These are phyloP conservation scores for Cynopterus brachyotis DNA, from an alignment of 2,113 vertebrate species.

Conservation along the genomic window DNA sequence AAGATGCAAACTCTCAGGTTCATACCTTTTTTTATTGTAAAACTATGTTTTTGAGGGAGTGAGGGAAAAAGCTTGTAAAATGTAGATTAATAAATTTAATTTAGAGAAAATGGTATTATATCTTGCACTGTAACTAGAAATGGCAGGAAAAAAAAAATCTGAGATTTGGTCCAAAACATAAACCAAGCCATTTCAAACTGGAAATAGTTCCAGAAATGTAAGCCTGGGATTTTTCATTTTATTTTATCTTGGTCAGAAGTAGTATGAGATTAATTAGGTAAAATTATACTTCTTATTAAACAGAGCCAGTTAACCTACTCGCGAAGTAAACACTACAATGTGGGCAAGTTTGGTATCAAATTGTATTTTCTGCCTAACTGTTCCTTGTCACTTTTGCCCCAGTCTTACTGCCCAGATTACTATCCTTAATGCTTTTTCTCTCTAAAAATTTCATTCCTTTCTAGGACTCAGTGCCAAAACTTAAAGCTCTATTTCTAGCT, in stretches of 20 bases:
- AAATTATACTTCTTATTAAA: not conserved
- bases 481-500: not conserved
- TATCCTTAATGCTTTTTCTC: not conserved
- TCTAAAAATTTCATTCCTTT: not conserved
- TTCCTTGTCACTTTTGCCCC: not conserved
- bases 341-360: not conserved
- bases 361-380: not conserved
- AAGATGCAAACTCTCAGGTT: slow-evolving; percentile 41
- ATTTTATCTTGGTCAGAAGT: not conserved
- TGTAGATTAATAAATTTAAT: slow-evolving; percentile 56
- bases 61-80: not conserved
- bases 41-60: not conserved
- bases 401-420: not conserved
- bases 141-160: not conserved
- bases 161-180: not conserved
- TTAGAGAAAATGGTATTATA: slow-evolving; percentile 39
- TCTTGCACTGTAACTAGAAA: not conserved
- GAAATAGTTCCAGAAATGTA: not conserved
- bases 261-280: not conserved
- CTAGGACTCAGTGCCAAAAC: not conserved
- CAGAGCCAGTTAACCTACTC: not conserved
- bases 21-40: not conserved
- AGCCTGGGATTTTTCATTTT: not conserved
- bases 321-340: not conserved
- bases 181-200: not conserved